Percentiles rank a stretch among this genome's conserved stretches.
phyloP scores from a whole-genome alignment of 2,113 vertebrate species.

The Cebidichthys violaceus region DNA sequence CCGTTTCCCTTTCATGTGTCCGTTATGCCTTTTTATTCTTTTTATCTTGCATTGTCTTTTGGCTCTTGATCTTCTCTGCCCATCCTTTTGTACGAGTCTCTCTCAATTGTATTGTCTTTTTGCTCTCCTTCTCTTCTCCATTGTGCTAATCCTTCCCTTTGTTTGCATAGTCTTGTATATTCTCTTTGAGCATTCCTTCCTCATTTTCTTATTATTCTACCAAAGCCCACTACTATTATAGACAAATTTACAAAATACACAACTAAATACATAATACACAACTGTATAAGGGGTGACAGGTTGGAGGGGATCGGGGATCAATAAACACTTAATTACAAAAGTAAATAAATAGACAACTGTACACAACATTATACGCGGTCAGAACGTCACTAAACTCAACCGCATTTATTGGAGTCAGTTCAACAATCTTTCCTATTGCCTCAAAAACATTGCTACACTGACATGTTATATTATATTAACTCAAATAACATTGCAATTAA shows the following conservation, averaged over 20 bases:
- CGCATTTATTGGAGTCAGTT: not conserved
- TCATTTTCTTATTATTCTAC: not conserved
- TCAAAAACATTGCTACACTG: not conserved
- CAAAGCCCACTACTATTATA: not conserved
- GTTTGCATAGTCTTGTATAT: not conserved
- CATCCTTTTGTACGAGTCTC: not conserved
- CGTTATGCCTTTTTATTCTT: conserved; percentile 41
- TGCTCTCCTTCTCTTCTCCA: not conserved
- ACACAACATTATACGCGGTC: not conserved
- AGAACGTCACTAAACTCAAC: not conserved
- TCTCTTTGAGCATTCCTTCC: not conserved
- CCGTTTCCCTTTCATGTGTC: conserved; percentile 45
- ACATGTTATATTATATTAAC: not conserved
- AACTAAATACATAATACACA: not conserved
- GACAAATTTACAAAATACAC: not conserved
- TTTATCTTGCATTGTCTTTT: conserved; percentile 10
- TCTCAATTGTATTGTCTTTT: not conserved
- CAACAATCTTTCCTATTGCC: not conserved
- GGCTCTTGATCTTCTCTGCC: conserved; percentile 13
- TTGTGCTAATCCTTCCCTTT: not conserved
- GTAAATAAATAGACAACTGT: not conserved
- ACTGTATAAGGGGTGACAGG: not conserved
- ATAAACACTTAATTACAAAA: not conserved
- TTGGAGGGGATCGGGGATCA: not conserved
- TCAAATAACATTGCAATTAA: not conserved